Base-by-base conservation (phyloP, 2,113 vertebrate species). In the Toxostoma redivivum region DNA sequence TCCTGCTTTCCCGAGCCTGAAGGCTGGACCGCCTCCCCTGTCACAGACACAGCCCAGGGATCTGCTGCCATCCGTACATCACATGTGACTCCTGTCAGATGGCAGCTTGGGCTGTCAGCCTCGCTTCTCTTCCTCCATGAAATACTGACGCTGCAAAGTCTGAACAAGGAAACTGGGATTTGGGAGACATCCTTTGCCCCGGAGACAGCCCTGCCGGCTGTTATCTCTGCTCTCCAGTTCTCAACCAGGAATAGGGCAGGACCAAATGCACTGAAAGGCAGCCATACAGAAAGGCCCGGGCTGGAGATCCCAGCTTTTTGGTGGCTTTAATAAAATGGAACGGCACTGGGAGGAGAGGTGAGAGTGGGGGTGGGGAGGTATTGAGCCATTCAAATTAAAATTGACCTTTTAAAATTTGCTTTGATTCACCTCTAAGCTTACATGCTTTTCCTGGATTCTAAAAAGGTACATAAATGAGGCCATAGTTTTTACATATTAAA, bases 221-320 rank as follows among this genome's bases (percentile, higher is more conserved):
- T 82, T 92, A 86, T 77, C 91, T 95, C 81, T 71, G 78, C n/a
- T 87, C 84, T 27, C 58, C 89, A 86, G 86, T 9, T 81, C 86
- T 44, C 86, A 45, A 2, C 14, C 45, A 50, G 81, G 42, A 83
- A 74, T 1, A 81, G 80, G 12, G 47, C 45, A 53, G 54, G 13
- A 66, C 57, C 33, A 86, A 64, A 77, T 6, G 27, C 44, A 20
- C 45, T 12, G 23, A 73, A 69, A 12, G 31, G 23, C 5, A 82
- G 33, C 47, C 38, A 62, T 24, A 31, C 18, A 62, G 47, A 81
- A 65, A 73, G 54, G 27, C 28, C 82, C 83, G 47, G 25, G 33
- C 42, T 86, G 47, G 33, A 88, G 58, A 86, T 48, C 19, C 12
- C 72, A 44, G 51, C 10, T 72, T 88, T 73, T 62, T 81, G 24